These are phyloP conservation scores for Leucopsar rothschildi DNA, from an alignment of 2,113 vertebrate species.

Conservation along the genomic window DNA sequence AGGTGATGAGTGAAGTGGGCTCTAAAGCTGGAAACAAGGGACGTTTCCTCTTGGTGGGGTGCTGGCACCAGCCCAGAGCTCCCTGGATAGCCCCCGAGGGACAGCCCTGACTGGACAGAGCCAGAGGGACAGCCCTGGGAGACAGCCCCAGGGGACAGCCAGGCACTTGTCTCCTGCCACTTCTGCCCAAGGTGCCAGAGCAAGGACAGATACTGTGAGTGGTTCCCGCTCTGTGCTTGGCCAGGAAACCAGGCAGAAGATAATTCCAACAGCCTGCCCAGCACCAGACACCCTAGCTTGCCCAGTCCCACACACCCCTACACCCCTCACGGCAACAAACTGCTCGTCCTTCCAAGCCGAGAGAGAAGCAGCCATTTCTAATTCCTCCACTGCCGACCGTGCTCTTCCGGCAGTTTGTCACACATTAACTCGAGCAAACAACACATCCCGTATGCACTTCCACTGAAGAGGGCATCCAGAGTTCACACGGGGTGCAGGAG, in stretches of 20 bases:
- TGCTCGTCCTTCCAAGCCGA: accelerated
- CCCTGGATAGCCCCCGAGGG: background rate
- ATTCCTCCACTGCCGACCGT: accelerated
- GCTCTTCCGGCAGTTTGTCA: background rate
- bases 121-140: background rate
- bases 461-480: background rate
- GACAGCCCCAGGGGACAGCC: background rate
- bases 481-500: background rate
- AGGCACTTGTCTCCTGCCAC: background rate
- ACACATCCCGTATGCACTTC: background rate
- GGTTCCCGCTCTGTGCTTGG: accelerated
- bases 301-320: background rate
- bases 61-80: background rate
- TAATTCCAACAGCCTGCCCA: background rate
- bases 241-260: background rate
- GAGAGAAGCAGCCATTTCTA: accelerated
- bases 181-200: background rate
- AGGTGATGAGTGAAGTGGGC: background rate
- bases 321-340: accelerated
- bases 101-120: background rate
- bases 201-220: background rate
- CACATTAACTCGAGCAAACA: background rate
- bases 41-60: background rate
- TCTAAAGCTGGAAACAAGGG: background rate
- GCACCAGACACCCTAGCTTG: accelerated